Evolutionary conservation across 2,888 invertebrate species (phyloP).

Genomic region (Silvanus unidentatus): DNA sequence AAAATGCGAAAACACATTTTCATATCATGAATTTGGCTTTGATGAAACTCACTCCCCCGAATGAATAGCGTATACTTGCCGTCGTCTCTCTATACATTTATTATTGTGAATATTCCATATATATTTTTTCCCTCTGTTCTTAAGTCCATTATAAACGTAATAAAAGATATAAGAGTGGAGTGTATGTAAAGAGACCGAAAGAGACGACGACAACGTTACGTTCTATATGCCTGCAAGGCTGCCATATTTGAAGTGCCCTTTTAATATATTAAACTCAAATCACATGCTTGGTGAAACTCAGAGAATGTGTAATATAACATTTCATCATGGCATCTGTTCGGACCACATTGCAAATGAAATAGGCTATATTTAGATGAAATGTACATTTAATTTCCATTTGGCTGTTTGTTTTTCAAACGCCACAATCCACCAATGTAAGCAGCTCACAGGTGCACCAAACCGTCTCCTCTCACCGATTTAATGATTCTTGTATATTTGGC

Average conservation of each 20-base stretch:
- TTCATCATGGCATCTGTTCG: conserved; percentile 24
- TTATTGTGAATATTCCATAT: too few species aligned
- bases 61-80: too few species aligned
- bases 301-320: conserved; percentile 26
- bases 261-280: conserved; percentile 30
- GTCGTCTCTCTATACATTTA: too few species aligned
- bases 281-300: conserved; percentile 23
- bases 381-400: too few species aligned
- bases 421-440: too few species aligned
- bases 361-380: conserved; percentile 15
- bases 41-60: too few species aligned
- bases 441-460: neutral
- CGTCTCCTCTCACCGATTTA: too few species aligned
- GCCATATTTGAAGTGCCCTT: conserved; percentile 22
- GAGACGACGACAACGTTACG: too few species aligned
- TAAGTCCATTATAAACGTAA: conserved; percentile 18
- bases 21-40: too few species aligned
- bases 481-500: too few species aligned
- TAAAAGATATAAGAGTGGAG: conserved; percentile 11
- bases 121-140: neutral
- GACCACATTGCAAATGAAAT: conserved; percentile 21
- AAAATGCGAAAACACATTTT: too few species aligned
- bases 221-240: conserved; percentile 11
- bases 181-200: neutral
- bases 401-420: too few species aligned